Evolutionary conservation across 2,888 invertebrate species (phyloP), one percentile per base, ranked within the genome.

Genomic region (Griposia aprilina): DNA sequence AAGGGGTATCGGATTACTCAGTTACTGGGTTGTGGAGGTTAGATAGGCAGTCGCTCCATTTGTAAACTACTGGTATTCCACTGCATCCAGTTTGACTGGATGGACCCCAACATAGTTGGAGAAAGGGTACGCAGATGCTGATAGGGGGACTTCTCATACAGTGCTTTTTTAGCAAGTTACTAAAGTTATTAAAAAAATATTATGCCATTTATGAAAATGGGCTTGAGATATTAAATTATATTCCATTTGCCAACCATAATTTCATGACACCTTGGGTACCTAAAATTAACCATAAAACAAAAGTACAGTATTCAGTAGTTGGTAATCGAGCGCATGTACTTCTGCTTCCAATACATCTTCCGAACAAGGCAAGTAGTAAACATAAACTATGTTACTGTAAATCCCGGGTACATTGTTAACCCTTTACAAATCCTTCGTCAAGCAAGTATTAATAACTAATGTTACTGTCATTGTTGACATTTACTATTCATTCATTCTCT

Each of bases 401-500:
- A 50, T 41, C 13, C 62, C 5, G 20, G 7, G 57, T n/a, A 50
- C 2, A n/a, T 10, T 17, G 36, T 57, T 1, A 17, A 45, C 30
- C 55, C 66, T 20, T 63, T 5, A 69, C 26, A 63, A 80, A 74
- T 62, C 48, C 55, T 65, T 66, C 57, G 50, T 36, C 36, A 30
- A 67, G 48, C 10, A 13, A 13, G 15, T 45, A 50, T 74, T 57
- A 74, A 79, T 81, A 80, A 63, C 2, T 68, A 52, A 68, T 81
- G 55, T 50, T 80, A 45, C 67, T 74, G 17, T 7, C 8, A 50
- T 36, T 75, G 57, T 57, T 74, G 50, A 68, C 15, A 68, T 80
- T 59, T 36, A 57, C 45, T 81, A 74, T 81, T 81, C 48, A 81
- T 52, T 36, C 0, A 80, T 80, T 82, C 36, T 52, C 63, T 82